Percentiles rank a stretch among this genome's conserved stretches.
Conservation (phyloP, 2,113 vertebrate species). For the Pontoporia blainvillei region DNA sequence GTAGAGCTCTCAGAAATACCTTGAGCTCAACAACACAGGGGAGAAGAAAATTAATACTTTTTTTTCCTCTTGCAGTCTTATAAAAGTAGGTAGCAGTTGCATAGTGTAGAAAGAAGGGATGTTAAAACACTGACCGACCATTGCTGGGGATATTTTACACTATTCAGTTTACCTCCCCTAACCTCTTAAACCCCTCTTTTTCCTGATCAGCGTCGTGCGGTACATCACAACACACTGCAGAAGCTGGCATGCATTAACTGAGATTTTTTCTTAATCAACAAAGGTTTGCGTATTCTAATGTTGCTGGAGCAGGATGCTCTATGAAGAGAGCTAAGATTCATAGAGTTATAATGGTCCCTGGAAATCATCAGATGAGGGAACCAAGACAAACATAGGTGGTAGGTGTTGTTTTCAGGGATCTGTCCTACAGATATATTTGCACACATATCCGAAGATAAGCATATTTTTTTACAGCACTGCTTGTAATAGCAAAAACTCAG, state of each 20-base stretch:
- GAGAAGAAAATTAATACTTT: not conserved
- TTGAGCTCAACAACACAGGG: not conserved
- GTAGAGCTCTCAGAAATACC: not conserved
- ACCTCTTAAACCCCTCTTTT: not conserved
- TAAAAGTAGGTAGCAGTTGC: not conserved
- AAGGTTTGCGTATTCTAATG: not conserved
- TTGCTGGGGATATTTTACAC: not conserved
- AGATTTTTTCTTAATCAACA: not conserved
- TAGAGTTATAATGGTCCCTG: not conserved
- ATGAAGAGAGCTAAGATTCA: not conserved
- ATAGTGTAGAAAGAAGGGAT: not conserved
- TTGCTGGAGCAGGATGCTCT: not conserved
- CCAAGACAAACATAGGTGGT: not conserved
- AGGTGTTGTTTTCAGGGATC: not conserved
- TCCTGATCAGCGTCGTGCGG: too few relatives aligned
- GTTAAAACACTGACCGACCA: not conserved
- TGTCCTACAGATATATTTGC: not conserved
- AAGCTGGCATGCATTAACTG: not conserved
- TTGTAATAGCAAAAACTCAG: not conserved
- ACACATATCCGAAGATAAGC: not conserved
- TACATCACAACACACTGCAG: too few relatives aligned
- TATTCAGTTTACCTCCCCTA: not conserved
- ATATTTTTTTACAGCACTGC: not conserved
- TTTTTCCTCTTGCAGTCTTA: not conserved
- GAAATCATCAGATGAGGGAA: not conserved